Evolutionary conservation across 2,888 invertebrate genomes (phyloP), one percentile per base, ranked within the genome.

Genomic region (Sussaba pulchella): DNA sequence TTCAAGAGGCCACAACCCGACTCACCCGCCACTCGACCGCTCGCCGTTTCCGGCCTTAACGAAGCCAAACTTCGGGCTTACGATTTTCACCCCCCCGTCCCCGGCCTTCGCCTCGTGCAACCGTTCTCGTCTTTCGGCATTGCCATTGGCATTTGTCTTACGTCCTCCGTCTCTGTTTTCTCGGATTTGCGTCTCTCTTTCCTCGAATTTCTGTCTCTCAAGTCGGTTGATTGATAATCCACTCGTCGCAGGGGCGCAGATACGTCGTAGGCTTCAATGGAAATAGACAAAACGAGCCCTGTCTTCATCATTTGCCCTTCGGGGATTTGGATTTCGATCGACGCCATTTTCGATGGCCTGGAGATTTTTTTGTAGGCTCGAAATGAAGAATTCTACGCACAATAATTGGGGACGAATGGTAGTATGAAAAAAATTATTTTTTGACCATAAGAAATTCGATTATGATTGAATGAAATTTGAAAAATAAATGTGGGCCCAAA

Each of bases 1-100:
- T 79, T 75, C 41, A 41, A 66, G 79, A 71, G 70, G 45, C 41
- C 39, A 17, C 52, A 54, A 14, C n/a, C 26, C 6, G 31, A n/a
- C 21, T 19, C 41, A 50, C 19, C 41, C 59, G 59, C 52, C 67
- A 76, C 71, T 80, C 75, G 75, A 80, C 50, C 26, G 61, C 54
- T 72, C 52, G 67, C 64, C 45, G 61, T 52, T 75, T 80, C 71
- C 75, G 71, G 45, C 66, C 59, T 79, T 79, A 79, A 79, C 79
- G 79, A 79, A 75, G 79, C 74, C 64, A 74, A 79, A 79, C 74
- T 79, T 75, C 31, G 69, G 47, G 57, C 67, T 39, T 47, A 12
- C n/a, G n/a, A 39, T 47, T 64, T 64, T 57, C 12, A 52, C 61
- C 10, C 26, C 52, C 31, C 10, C 14, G n/a, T 10, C 66, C 8